A percentile compares a stretch with the other conserved stretches of the same genome.
Evolutionary conservation across 2,113 vertebrate genomes (phyloP).

Genomic region (Pangasianodon hypophthalmus): DNA sequence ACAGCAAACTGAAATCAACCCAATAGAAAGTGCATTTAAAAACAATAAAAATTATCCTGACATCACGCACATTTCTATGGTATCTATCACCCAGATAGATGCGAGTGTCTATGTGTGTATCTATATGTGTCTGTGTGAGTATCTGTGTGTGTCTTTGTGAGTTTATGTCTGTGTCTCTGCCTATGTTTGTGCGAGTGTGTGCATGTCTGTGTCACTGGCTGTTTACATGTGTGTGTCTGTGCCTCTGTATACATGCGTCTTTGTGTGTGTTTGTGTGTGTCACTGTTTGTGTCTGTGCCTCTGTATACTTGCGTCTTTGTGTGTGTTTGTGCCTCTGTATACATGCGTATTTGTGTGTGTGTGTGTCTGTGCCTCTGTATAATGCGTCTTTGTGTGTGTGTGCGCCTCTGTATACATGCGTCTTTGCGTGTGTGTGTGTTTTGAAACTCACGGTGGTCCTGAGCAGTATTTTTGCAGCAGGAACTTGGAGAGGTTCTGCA

Average conservation of each 20-base stretch:
- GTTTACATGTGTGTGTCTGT: no score
- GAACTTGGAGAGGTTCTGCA: slow-evolving; percentile 85
- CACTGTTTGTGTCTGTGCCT: neutral
- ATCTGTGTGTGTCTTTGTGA: neutral
- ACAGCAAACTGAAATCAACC: neutral
- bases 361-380: neutral
- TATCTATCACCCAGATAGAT: neutral
- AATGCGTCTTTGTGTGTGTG: no score
- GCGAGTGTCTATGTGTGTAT: no score
- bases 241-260: no score
- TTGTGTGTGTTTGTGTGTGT: no score
- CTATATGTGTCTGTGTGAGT: neutral
- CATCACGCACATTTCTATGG: neutral
- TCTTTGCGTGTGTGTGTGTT: neutral
- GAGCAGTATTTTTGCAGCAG: slow-evolving; percentile 82
- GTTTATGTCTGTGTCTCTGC: neutral
- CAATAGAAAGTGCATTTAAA: neutral
- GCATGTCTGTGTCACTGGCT: neutral
- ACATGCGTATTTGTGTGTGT: neutral
- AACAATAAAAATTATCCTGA: neutral
- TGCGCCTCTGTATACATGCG: neutral
- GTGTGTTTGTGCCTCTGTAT: neutral
- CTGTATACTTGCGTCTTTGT: neutral
- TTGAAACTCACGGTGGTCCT: slow-evolving; percentile 65
- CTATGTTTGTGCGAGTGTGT: neutral